Conservation (phyloP, 2,113 vertebrate species). For the Talpa occidentalis region DNA sequence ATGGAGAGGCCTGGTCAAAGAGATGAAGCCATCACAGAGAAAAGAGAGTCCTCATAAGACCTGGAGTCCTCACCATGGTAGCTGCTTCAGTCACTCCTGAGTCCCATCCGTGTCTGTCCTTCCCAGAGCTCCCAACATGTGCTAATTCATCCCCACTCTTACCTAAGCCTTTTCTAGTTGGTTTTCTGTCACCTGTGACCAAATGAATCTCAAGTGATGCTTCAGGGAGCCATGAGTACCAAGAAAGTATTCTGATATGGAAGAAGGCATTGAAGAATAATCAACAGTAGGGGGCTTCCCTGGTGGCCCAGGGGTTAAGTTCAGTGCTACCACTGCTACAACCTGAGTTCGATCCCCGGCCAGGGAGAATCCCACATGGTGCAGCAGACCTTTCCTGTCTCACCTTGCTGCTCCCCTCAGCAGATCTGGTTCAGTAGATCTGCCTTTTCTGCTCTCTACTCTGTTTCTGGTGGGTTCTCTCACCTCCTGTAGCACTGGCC, state of each 20-base stretch:
- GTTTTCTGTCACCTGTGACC: not conserved
- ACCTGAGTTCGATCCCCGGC: too few relatives aligned
- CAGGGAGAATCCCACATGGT: too few relatives aligned
- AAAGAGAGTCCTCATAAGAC: not conserved
- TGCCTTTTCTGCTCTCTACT: too few relatives aligned
- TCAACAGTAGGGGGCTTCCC: too few relatives aligned
- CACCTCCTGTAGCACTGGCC: too few relatives aligned
- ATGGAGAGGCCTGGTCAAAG: not conserved
- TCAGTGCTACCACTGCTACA: too few relatives aligned
- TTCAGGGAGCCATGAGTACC: not conserved
- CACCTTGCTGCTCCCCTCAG: too few relatives aligned
- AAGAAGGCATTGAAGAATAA: not conserved
- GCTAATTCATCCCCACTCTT: not conserved
- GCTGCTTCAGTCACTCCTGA: not conserved
- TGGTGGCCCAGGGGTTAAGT: too few relatives aligned
- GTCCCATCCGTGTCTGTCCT: not conserved
- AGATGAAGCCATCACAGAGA: not conserved
- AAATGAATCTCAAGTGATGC: not conserved
- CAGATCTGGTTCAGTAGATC: too few relatives aligned
- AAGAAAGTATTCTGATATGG: not conserved
- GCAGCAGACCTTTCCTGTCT: too few relatives aligned
- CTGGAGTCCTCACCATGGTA: not conserved
- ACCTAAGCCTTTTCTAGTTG: not conserved
- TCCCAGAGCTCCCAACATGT: not conserved
- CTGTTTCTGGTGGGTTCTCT: too few relatives aligned